Evolutionary conservation across 2,113 vertebrate genomes (phyloP).

Genomic region (Neomonachus schauinslandi): DNA sequence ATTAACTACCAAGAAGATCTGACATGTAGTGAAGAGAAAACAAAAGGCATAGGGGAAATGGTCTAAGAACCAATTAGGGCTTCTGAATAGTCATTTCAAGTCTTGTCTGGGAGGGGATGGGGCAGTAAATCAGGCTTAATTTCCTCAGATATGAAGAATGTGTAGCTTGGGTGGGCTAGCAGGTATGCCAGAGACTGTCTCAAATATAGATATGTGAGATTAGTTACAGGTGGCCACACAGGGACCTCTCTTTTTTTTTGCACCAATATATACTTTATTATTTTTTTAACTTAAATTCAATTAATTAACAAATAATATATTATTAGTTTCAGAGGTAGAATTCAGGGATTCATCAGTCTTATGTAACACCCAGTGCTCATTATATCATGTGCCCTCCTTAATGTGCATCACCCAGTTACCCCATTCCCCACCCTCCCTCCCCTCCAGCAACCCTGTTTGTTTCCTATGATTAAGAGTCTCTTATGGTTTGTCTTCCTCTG

Average conservation of each 20-base stretch:
- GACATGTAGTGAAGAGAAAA: not conserved
- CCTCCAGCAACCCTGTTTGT: not conserved
- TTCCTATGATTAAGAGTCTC: not conserved
- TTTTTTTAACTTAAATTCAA: not conserved
- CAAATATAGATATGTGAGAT: not conserved
- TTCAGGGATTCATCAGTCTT: not conserved
- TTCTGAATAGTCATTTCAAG: not conserved
- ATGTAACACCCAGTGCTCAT: not conserved
- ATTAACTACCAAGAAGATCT: not conserved
- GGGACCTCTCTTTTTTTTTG: not conserved
- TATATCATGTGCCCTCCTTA: not conserved
- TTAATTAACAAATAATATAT: not conserved
- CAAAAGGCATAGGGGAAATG: not conserved
- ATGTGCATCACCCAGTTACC: not conserved
- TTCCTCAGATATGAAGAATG: not conserved
- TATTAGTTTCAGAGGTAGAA: not conserved
- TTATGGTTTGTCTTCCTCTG: not conserved
- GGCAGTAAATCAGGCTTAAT: not conserved
- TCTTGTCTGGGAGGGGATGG: not conserved
- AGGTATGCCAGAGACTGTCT: not conserved
- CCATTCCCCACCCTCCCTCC: not conserved
- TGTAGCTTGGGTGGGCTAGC: not conserved
- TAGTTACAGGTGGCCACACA: not conserved
- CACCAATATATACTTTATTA: not conserved
- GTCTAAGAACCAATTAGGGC: not conserved